Evolutionary conservation across 2,888 invertebrate genomes (phyloP), one percentile per base, ranked within the genome.

Genomic region (Scaeva pyrastri): DNA sequence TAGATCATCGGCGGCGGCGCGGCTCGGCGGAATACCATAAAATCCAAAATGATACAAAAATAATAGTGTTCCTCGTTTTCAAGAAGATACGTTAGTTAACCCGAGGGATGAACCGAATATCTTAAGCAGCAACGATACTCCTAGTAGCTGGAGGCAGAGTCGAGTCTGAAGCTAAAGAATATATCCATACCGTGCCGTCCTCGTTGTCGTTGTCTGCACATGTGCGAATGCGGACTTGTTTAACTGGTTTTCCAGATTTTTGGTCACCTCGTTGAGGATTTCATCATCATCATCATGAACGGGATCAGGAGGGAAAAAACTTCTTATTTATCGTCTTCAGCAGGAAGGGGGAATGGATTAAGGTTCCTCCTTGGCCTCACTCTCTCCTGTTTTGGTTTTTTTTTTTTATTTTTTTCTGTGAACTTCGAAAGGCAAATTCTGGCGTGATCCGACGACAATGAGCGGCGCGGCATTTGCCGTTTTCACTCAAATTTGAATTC

Each of bases 211-310:
- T 5, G 64, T 75, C 60, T 76, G 82, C 70, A 86, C 86, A 86
- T 86, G 82, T 86, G 82, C 86, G 86, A 74, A 74, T 82, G 74
- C 14, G 58, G 82, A 86, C 86, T 82, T 74, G 86, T 73, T 68
- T 60, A 77, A 86, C 86, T 82, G 86, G 86, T 86, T 86, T 76
- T 68, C 58, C 39, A 39, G 62, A 52, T 68, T 75, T 71, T 72
- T 52, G 82, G 50, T 77, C 77, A 68, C 82, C 84, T 75, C 74
- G 64, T 58, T 52, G 60, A 74, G 58, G 74, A 84, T 74, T 45
- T 5, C n/a, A n/a, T n/a, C n/a, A n/a, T n/a, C n/a, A n/a, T n/a
- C n/a, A n/a, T n/a, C n/a, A n/a, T n/a, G n/a, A n/a, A n/a, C n/a
- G n/a, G n/a, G n/a, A n/a, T n/a, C 39, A 50, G 48, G 71, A 84